Evolutionary conservation across 2,888 invertebrate species (phyloP).

Genomic region (Malthinus seriepunctatus): DNA sequence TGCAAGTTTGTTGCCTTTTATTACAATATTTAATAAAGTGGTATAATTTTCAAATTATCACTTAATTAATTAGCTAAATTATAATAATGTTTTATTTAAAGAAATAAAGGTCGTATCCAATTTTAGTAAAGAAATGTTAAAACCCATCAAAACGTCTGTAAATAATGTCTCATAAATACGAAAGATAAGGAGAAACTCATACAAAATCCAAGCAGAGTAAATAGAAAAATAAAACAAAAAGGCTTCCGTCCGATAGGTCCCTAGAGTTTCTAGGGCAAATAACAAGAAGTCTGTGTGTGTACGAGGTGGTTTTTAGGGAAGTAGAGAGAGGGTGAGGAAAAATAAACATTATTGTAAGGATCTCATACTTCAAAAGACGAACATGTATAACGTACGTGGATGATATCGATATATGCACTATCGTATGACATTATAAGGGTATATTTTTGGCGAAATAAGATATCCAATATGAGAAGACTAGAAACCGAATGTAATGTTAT

Average conservation of each 20-base stretch:
- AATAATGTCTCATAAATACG: constrained; percentile 17
- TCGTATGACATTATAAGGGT: constrained; percentile 23
- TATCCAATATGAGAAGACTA: constrained; percentile 43
- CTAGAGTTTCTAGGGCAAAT: constrained; percentile 43
- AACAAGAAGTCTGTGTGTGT: constrained; percentile 36
- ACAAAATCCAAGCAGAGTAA: constrained; percentile 47
- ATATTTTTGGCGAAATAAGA: constrained; percentile 25
- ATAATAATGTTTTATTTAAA: too few relatives aligned
- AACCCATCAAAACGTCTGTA: constrained; percentile 3
- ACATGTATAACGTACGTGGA: constrained; percentile 36
- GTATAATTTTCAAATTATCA: too few relatives aligned
- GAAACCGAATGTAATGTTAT: constrained; percentile 41
- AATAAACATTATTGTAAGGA: constrained; percentile 37
- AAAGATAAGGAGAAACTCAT: constrained; percentile 33
- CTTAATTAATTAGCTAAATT: too few relatives aligned
- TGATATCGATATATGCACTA: constrained; percentile 40
- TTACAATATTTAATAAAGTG: too few relatives aligned
- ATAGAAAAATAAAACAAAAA: constrained; percentile 51
- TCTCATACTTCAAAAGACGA: constrained; percentile 42
- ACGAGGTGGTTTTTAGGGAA: constrained; percentile 3
- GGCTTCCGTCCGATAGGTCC: constrained; percentile 44
- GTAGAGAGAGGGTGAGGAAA: constrained; percentile 17
- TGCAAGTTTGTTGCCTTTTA: too few relatives aligned
- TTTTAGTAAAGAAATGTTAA: constrained; percentile 11
- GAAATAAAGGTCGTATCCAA: neutral